phyloP scores from a whole-genome alignment of 2,797 vertebrate genomes.

The Rhynchonycteris naso region DNA sequence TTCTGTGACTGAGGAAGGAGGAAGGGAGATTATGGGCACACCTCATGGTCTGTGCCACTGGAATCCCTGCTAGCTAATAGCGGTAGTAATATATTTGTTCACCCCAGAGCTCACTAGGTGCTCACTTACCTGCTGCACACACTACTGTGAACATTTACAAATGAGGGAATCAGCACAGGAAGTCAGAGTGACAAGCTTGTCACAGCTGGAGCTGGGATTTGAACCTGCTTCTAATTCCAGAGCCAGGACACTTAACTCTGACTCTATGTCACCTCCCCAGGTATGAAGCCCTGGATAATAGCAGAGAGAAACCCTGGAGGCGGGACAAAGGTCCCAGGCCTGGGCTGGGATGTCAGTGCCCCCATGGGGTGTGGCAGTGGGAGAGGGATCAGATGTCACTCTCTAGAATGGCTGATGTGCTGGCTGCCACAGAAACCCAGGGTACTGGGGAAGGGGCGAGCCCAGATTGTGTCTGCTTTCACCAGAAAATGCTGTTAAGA shows the following conservation, averaged over 20 bases:
- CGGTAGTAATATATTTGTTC: accelerated
- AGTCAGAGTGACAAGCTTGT: neutral
- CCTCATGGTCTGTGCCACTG: neutral
- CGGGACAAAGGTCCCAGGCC: neutral
- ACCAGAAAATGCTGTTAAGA: neutral
- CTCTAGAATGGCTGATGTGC: neutral
- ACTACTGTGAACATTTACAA: too few species aligned
- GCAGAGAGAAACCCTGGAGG: neutral
- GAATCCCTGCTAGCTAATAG: neutral
- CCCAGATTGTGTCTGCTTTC: neutral
- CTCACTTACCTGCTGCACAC: accelerated
- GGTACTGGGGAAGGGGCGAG: accelerated
- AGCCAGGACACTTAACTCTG: neutral
- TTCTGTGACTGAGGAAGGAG: neutral
- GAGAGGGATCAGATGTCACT: neutral
- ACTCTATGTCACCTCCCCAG: accelerated
- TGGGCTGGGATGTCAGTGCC: neutral
- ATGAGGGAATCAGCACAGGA: neutral
- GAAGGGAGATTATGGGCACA: neutral
- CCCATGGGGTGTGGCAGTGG: accelerated
- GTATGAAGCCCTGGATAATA: accelerated
- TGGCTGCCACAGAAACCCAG: neutral
- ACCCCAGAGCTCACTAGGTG: neutral
- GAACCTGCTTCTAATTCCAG: neutral
- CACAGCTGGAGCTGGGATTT: neutral